Conservation (phyloP, 1,140 invertebrate genomes). For the Lutraria rhynchaena region DNA sequence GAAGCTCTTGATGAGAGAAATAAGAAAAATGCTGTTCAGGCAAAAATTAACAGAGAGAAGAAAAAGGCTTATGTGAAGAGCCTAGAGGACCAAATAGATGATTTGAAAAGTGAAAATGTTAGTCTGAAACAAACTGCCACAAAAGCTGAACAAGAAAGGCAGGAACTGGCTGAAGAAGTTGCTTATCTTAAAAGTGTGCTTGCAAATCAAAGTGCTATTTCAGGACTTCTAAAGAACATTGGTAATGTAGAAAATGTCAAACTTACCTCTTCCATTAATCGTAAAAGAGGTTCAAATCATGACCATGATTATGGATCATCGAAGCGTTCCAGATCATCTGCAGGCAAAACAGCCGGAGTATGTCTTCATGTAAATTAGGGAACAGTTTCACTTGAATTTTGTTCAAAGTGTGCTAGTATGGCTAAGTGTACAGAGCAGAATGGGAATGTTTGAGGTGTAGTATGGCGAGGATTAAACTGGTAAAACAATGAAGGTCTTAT, state of each 20-base stretch:
- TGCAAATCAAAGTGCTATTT: slow-evolving; percentile 77
- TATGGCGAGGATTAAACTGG: neutral
- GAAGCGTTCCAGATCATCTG: neutral
- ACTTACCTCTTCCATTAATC: slow-evolving; percentile 68
- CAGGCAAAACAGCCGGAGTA: slow-evolving; percentile 69
- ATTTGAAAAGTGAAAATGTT: slow-evolving; percentile 67
- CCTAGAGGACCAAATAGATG: slow-evolving; percentile 72
- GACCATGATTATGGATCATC: slow-evolving; percentile 70
- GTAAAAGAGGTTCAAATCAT: slow-evolving; percentile 61
- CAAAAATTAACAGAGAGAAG: slow-evolving; percentile 78
- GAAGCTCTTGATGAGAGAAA: slow-evolving; percentile 74
- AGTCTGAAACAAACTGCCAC: slow-evolving; percentile 59
- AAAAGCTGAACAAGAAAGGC: slow-evolving; percentile 60
- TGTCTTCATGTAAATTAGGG: slow-evolving; percentile 79
- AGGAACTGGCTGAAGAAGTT: slow-evolving; percentile 71
- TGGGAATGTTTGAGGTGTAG: neutral
- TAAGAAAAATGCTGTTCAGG: slow-evolving; percentile 78
- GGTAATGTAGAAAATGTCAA: slow-evolving; percentile 70
- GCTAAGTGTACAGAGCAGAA: slow-evolving; percentile 25
- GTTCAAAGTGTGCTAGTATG: slow-evolving; percentile 69
- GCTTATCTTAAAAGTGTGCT: slow-evolving; percentile 77
- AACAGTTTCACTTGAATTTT: slow-evolving; percentile 77
- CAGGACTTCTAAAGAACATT: slow-evolving; percentile 77
- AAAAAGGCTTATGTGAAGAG: slow-evolving; percentile 77
- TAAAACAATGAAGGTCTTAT: neutral